These are phyloP conservation scores for Hymenopus coronatus DNA, from an alignment of 2,888 invertebrate genomes.

Conservation along the genomic window DNA sequence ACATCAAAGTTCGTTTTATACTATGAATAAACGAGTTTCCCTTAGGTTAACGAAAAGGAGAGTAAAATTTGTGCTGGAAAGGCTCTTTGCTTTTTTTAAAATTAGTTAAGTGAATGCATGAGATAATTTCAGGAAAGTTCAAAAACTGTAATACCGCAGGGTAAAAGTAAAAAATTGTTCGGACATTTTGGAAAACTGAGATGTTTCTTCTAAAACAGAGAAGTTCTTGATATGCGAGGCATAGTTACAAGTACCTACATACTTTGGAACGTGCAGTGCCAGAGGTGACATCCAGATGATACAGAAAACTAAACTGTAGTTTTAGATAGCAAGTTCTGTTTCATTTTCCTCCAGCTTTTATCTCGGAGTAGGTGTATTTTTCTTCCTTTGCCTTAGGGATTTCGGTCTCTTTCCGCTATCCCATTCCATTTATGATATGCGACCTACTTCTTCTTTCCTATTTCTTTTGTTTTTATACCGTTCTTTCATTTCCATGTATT, in stretches of 20 bases:
- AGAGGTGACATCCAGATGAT: background rate
- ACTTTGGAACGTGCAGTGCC: background rate
- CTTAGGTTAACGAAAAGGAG: too few species aligned
- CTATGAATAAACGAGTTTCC: too few species aligned
- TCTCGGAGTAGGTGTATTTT: background rate
- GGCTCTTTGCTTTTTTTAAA: background rate
- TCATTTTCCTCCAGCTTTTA: background rate
- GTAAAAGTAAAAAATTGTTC: background rate
- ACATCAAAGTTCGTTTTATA: too few species aligned
- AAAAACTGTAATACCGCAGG: background rate
- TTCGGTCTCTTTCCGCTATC: background rate
- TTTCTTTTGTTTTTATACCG: background rate
- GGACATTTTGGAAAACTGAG: background rate
- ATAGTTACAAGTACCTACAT: background rate
- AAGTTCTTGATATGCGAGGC: background rate
- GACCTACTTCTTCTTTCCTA: background rate
- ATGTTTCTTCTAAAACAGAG: background rate
- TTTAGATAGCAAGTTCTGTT: background rate
- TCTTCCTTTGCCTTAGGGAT: background rate
- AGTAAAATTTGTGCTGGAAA: too few species aligned
- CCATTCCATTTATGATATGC: background rate
- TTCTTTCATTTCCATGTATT: background rate
- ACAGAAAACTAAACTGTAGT: background rate
- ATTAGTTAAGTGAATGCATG: background rate
- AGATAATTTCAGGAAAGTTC: background rate